These are phyloP conservation scores for Romanomermis culicivorax DNA, from an alignment of 2,888 invertebrate species.

Conservation along the genomic window DNA sequence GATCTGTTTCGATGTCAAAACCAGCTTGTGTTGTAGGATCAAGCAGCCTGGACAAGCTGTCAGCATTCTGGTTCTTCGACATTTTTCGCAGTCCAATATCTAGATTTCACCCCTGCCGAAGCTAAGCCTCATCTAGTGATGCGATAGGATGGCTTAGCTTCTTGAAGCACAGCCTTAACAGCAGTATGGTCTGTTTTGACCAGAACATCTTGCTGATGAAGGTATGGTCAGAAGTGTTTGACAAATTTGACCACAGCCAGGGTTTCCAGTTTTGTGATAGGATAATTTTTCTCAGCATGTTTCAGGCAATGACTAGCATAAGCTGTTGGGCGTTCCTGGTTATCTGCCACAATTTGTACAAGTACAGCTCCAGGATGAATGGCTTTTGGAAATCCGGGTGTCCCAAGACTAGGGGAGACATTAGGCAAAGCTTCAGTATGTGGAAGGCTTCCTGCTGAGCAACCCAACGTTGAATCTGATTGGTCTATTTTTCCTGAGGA, in stretches of 20 bases:
- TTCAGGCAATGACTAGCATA: neutral
- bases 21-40: too few species aligned
- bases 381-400: neutral
- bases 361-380: neutral
- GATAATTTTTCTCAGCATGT: neutral
- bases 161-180: too few species aligned
- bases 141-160: too few species aligned
- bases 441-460: neutral
- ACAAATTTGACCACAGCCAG: neutral
- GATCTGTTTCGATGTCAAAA: too few species aligned
- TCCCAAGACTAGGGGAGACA: neutral
- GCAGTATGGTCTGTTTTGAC: too few species aligned
- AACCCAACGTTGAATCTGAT: too few species aligned
- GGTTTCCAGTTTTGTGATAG: neutral
- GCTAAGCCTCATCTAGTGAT: too few species aligned
- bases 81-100: too few species aligned
- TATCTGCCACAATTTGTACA: neutral
- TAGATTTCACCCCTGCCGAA: too few species aligned
- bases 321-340: neutral
- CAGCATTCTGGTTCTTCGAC: too few species aligned
- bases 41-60: too few species aligned
- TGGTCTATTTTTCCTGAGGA: too few species aligned
- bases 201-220: neutral
- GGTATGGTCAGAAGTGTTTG: neutral
- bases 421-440: neutral